Evolutionary conservation across 2,797 vertebrate genomes (phyloP), one percentile per base, ranked within the genome.

Genomic region (Carcharodon carcharias): DNA sequence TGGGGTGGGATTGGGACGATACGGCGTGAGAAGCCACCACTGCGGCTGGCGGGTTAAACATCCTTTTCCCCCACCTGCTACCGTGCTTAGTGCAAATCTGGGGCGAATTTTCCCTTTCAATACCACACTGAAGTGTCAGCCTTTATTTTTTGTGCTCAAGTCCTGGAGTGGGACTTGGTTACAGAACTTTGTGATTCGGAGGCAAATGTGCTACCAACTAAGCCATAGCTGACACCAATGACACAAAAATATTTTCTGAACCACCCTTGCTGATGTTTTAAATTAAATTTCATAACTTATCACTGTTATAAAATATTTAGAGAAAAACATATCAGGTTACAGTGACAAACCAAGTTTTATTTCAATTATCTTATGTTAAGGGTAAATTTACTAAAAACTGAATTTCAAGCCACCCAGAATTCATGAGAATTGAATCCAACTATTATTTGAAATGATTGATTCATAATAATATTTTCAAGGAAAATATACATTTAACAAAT

Each of bases 361-460:
- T 56, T 26, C 54, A 82, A 88, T 88, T 56, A 91, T 61, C 28
- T 35, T 61, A 9, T 4, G 4, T 45, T 21, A 82, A 58, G 56
- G 56, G 0, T 91, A 61, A 61, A 91, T n/a, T 61, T 35, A 54
- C 23, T 31, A 58, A 54, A 89, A 89, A 89, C 28, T 89, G 31
- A 89, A 89, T 89, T 89, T 89, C 16, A 63, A 40, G 58, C 16
- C 35, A 63, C 31, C 21, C 35, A 92, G 89, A 92, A 92, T n/a
- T 88, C 26, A 58, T n/a, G 63, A n/a, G 16, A 18, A 91, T 58
- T 58, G 11, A 91, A 91, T 35, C 3, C 56, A 58, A n/a, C 35
- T 92, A 92, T 61, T n/a, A 65, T 63, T n/a, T 92, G 56, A 92
- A 63, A 92, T 35, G 1, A 89, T 58, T 63, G 89, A 92, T 89